Evolutionary conservation across 2,113 vertebrate genomes (phyloP), one percentile per base, ranked within the genome.

Genomic region (Cairina moschata): DNA sequence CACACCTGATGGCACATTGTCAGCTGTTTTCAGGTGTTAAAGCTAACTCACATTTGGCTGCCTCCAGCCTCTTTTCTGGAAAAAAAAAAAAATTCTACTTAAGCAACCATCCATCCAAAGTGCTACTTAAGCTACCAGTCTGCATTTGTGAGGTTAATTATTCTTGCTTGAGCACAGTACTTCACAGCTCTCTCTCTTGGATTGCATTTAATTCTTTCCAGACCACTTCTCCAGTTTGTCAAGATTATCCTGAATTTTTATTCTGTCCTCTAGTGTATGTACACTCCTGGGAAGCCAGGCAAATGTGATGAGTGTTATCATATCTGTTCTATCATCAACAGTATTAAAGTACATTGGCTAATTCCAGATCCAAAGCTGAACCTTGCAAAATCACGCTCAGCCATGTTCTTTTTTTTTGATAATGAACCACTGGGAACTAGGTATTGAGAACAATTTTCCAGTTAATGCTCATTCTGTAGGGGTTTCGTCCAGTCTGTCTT

Each of bases 261-360:
- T 92, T 95, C 66, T 78, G 55, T 71, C 42, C 34, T 77, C 59
- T 32, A 56, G 25, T 21, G 55, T 34, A 36, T 0, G 0, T 15
- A 17, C 4, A 2, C 17, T 80, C 13, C 21, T 55, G n/a, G 9
- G 56, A 65, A 80, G 16, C 17, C 68, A 55, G n/a, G 4, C 66
- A 83, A 11, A 26, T 74, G 42, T 75, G 84, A 88, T 28, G 22
- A 63, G 25, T 36, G 20, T 23, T 77, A 82, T 88, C 76, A 44
- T 54, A 84, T 34, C 65, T 58, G 32, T 74, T 82, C 38, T 66
- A 14, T 46, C 38, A 52, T 32, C 56, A 81, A 83, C 48, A 66
- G 38, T 67, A 84, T 84, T 91, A 75, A 92, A 83, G 66, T 60
- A 44, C 92, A 60, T 56, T 82, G 74, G 73, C 72, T 91, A 91